These are phyloP conservation scores for Reinhardtius hippoglossoides DNA, from an alignment of 2,113 vertebrate genomes.

Conservation along the genomic window DNA sequence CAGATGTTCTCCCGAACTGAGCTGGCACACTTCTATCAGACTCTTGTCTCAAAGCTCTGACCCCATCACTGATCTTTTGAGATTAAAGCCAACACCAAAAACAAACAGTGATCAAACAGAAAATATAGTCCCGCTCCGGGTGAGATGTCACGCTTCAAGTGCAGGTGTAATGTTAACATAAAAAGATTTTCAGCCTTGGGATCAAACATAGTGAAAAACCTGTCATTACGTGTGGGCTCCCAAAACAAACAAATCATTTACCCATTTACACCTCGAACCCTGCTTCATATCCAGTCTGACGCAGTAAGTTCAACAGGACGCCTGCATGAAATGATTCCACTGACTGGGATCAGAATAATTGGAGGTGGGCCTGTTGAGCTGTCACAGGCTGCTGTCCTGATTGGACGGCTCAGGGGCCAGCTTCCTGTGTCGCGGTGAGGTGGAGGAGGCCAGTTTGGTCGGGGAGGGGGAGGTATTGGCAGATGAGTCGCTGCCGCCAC, in stretches of 20 bases:
- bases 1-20: neutral
- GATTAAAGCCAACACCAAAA: conserved; percentile 22
- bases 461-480: conserved; percentile 90
- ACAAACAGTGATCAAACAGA: conserved; percentile 15
- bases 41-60: conserved; percentile 12
- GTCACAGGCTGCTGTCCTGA: conserved; percentile 88
- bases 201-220: too few relatives aligned
- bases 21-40: neutral
- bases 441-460: conserved; percentile 85
- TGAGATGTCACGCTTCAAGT: conserved; percentile 28
- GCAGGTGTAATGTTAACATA: too few relatives aligned
- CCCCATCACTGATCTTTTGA: conserved; percentile 1
- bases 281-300: neutral
- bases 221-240: too few relatives aligned
- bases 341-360: neutral
- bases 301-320: neutral
- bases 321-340: neutral
- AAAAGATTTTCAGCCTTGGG: too few relatives aligned
- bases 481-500: conserved; percentile 89
- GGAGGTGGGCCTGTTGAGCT: neutral
- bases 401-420: conserved; percentile 80
- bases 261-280: conserved; percentile 20
- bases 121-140: conserved; percentile 6
- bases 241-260: neutral
- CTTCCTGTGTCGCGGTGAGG: conserved; percentile 92